phyloP scores from a whole-genome alignment of 2,888 invertebrate species.

The Melinopterus prodromus region DNA sequence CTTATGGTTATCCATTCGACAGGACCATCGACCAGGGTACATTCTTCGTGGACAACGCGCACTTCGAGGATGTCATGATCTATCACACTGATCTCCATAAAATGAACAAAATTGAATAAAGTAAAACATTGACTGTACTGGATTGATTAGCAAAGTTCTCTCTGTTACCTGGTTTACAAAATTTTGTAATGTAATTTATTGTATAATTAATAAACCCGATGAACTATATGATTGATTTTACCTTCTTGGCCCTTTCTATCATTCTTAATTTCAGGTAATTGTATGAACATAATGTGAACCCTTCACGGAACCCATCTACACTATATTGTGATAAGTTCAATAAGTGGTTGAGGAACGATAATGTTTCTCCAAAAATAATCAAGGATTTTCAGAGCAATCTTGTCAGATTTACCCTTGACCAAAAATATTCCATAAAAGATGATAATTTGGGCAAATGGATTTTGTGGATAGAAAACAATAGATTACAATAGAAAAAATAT shows the following conservation, averaged over 20 bases:
- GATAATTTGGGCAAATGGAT: too few species aligned
- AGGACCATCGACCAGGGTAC: constrained; percentile 68
- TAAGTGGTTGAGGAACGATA: not conserved
- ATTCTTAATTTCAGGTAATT: not conserved
- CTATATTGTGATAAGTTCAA: too few species aligned
- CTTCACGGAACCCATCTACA: too few species aligned
- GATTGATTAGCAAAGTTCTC: not conserved
- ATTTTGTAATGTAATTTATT: not conserved
- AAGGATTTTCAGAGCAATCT: too few species aligned
- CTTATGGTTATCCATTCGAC: constrained; percentile 80
- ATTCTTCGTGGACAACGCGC: constrained; percentile 70
- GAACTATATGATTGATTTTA: not conserved
- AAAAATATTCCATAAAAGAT: too few species aligned
- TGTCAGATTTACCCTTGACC: too few species aligned
- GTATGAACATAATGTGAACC: not conserved
- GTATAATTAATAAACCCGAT: not conserved
- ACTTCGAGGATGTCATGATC: constrained; percentile 70
- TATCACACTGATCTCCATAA: constrained; percentile 62
- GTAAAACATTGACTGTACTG: not conserved
- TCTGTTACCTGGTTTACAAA: not conserved
- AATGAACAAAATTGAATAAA: constrained; percentile 18
- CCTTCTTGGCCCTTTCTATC: too few species aligned
- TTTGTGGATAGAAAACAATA: too few species aligned
- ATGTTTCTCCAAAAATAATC: too few species aligned
- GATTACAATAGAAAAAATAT: too few species aligned